Base-by-base conservation (phyloP, 2,113 vertebrate species). In the Apteryx owenii region DNA sequence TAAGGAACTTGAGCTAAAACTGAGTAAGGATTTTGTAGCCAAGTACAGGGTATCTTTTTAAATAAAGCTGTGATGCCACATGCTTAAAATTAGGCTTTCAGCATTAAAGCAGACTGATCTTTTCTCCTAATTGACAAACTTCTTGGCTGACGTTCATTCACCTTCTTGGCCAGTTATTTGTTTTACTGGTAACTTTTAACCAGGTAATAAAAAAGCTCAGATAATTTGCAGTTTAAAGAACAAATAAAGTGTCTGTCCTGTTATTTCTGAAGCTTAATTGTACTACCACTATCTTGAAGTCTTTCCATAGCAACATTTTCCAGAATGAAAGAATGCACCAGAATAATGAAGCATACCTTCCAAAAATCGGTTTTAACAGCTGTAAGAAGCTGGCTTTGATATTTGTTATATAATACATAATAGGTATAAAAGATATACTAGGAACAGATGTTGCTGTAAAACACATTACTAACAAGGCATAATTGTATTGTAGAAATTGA, bases 301-400 rank as follows among this genome's bases (percentile, higher is more conserved):
- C 3, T 3, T 15, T 31, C 28, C 23, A 29, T 4, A 2, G 53
- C 60, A n/a, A 50, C 5, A 38, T 5, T 26, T 28, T 4, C 29
- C 54, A 2, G 61, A 2, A 4, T 2, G 25, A 13, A 3, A 6
- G 58, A 4, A 46, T 1, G 31, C 36, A 3, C 0, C 2, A 36
- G 8, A 7, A 48, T 0, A 6, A 2, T 0, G 58, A 8, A 14
- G n/a, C 28, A 3, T 2, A 1, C 16, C 56, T 60, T 60, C 56
- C 56, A 31, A 60, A 60, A 33, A 10, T 19, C 17, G 56, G 5
- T 31, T 58, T 58, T 18, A 19, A 31, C 16, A 19, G 46, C 46
- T 48, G 58, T 0, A 14, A 10, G 54, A 33, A 3, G 17, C 9
- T 3, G 12, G 15, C 15, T 11, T 17, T 54, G 0, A 6, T 2